phyloP scores from a whole-genome alignment of 2,888 invertebrate species.

The Esperia sulphurella region DNA sequence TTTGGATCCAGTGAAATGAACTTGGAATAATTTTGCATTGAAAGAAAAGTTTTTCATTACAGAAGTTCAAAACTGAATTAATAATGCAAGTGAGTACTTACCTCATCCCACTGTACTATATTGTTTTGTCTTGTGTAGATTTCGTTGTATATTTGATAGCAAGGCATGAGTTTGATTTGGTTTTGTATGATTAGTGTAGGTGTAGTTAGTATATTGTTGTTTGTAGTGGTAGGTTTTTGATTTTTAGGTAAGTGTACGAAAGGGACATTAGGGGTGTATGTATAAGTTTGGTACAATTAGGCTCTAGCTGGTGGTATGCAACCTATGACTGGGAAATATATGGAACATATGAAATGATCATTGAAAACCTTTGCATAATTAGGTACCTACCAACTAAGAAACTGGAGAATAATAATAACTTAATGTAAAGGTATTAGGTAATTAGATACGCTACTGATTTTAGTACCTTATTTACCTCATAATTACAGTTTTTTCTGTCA shows the following conservation, averaged over 20 bases:
- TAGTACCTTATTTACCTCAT: too few species aligned
- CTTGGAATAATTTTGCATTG: background rate
- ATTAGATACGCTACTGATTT: too few species aligned
- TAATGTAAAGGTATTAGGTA: too few species aligned
- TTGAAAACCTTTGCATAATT: too few species aligned
- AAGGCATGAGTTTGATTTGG: conserved; percentile 9
- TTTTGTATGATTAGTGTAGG: conserved; percentile 2
- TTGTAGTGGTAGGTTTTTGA: background rate
- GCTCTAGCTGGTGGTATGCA: too few species aligned
- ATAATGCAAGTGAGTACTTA: background rate
- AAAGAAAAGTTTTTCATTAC: background rate
- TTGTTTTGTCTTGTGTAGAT: background rate
- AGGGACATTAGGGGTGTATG: too few species aligned
- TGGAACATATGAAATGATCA: too few species aligned
- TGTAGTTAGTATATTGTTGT: background rate
- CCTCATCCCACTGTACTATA: background rate
- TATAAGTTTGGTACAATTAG: too few species aligned
- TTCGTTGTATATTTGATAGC: background rate
- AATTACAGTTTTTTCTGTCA: too few species aligned
- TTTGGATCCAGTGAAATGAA: background rate
- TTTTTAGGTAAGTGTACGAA: background rate
- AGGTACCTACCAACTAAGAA: too few species aligned
- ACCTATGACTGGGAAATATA: too few species aligned
- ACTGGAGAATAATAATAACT: too few species aligned
- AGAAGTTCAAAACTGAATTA: background rate